A percentile compares a stretch with the other conserved stretches of the same genome.
These are phyloP conservation scores for Pristis pectinata DNA, from an alignment of 2,797 vertebrate species.

Conservation along the genomic window DNA sequence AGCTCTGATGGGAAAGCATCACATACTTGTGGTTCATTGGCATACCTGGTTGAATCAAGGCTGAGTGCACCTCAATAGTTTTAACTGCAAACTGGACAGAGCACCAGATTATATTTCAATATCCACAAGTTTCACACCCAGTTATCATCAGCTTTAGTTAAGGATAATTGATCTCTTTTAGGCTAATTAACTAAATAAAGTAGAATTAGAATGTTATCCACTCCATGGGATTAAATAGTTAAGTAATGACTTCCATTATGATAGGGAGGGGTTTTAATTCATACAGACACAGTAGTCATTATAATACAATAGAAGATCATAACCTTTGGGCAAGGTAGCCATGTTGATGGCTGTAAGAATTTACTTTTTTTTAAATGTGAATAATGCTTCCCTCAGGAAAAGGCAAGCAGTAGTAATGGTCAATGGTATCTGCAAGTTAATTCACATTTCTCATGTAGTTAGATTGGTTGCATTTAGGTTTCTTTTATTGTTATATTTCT, in stretches of 20 bases:
- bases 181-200: not conserved
- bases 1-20: not conserved
- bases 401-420: not conserved
- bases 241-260: not conserved
- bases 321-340: not conserved
- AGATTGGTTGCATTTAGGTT: not conserved
- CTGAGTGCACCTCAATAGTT: not conserved
- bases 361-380: not conserved
- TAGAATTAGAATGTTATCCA: not conserved
- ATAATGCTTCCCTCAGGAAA: not conserved
- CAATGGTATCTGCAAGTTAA: not conserved
- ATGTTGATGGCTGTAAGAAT: not conserved
- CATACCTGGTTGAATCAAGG: not conserved
- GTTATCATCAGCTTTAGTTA: not conserved
- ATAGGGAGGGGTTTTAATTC: not conserved
- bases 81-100: not conserved
- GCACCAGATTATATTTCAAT: not conserved
- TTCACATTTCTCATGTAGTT: not conserved
- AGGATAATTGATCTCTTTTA: slow-evolving; percentile 6
- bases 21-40: not conserved
- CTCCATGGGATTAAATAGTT: not conserved
- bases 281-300: not conserved
- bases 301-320: not conserved
- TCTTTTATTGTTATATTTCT: not conserved
- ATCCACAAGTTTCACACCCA: not conserved